Conservation (phyloP, 2,797 vertebrate genomes). For the Remorina albescens region DNA sequence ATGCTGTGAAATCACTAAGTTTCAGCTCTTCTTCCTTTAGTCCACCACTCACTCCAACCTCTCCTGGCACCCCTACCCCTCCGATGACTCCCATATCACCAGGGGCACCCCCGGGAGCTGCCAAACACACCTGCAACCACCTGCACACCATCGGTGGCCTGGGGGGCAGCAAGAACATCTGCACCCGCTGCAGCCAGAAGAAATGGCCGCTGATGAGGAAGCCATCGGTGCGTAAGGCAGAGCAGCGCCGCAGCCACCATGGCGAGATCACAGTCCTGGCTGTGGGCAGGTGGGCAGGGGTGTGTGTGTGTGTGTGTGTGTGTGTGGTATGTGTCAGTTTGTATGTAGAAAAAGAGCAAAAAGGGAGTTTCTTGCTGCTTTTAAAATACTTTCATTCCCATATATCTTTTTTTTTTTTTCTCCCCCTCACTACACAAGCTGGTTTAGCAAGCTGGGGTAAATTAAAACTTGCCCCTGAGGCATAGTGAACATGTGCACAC, state of each 20-base stretch:
- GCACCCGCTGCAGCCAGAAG: constrained; percentile 92
- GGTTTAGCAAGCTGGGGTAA: constrained; percentile 10
- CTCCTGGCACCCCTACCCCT: constrained; percentile 68
- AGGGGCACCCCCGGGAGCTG: constrained; percentile 79
- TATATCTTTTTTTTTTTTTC: no score
- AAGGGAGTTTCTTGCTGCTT: background rate
- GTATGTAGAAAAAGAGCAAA: background rate
- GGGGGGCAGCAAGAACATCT: constrained; percentile 87
- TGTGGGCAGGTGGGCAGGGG: constrained; percentile 96
- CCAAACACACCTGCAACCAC: constrained; percentile 92
- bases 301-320: constrained; percentile 30
- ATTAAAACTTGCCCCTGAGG: constrained; percentile 1
- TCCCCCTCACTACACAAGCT: background rate
- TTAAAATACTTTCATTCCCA: no score
- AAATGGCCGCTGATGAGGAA: constrained; percentile 92
- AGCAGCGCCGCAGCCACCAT: constrained; percentile 81
- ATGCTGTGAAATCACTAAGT: background rate
- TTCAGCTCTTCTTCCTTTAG: constrained; percentile 30
- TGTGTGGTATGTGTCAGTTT: constrained; percentile 2
- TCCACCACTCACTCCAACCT: constrained; percentile 71
- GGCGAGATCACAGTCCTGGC: constrained; percentile 94
- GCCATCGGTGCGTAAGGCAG: constrained; percentile 78
- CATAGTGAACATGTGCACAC: background rate
- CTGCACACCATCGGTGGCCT: constrained; percentile 93
- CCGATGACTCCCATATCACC: constrained; percentile 86